phyloP scores from a whole-genome alignment of 2,113 vertebrate species.

The Lutjanus erythropterus region DNA sequence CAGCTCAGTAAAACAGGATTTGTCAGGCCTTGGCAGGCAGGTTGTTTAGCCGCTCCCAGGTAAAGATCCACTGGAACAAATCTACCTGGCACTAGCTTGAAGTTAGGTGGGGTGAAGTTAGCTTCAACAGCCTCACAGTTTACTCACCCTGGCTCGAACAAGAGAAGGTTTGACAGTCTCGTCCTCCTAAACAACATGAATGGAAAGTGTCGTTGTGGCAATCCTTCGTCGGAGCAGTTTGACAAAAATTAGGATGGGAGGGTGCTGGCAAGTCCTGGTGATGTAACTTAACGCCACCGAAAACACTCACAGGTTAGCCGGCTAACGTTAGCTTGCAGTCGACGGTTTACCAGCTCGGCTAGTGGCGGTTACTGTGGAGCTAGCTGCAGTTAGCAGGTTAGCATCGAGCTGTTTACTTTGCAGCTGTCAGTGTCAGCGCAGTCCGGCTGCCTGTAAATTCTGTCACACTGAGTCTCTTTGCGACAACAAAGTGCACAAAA shows the following conservation, averaged over 20 bases:
- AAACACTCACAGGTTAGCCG: conserved; percentile 34
- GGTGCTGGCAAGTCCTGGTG: conserved; percentile 32
- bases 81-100: conserved; percentile 50
- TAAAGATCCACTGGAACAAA: conserved; percentile 5
- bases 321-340: conserved; percentile 55
- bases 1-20: conserved; percentile 15
- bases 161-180: conserved; percentile 13
- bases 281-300: conserved; percentile 28
- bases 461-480: neutral
- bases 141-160: conserved; percentile 67
- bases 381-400: conserved; percentile 60
- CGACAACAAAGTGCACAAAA: neutral
- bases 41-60: conserved; percentile 65
- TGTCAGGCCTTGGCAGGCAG: conserved; percentile 54
- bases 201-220: conserved; percentile 53
- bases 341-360: conserved; percentile 29
- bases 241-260: neutral
- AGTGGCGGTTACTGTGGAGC: conserved; percentile 6
- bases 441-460: conserved; percentile 11
- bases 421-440: conserved; percentile 75
- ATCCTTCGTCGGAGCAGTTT: conserved; percentile 11
- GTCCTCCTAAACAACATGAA: conserved; percentile 74
- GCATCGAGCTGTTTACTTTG: conserved; percentile 72
- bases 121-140: neutral
- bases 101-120: conserved; percentile 51